phyloP scores from a whole-genome alignment of 2,797 vertebrate species.

The Pseudomugil tenellus region DNA sequence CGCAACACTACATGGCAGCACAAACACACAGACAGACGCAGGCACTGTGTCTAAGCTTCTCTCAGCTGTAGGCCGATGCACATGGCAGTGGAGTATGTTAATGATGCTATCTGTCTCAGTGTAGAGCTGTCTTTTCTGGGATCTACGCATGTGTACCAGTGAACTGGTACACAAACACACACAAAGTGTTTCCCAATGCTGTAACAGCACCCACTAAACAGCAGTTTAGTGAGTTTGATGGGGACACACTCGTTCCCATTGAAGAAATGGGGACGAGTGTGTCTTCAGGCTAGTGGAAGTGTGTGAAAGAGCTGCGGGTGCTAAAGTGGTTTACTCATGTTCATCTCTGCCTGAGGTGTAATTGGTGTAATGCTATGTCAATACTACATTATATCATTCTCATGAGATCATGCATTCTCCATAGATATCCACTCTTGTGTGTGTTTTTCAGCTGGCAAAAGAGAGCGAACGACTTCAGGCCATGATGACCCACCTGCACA shows the following conservation, averaged over 20 bases:
- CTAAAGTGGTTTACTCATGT: conserved; percentile 44
- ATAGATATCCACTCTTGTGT: conserved; percentile 29
- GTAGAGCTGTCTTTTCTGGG: conserved; percentile 44
- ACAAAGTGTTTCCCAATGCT: conserved; percentile 51
- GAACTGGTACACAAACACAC: conserved; percentile 41
- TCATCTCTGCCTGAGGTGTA: conserved; percentile 52
- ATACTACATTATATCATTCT: conserved; percentile 48
- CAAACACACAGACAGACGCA: conserved; percentile 7
- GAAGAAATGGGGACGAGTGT: conserved; percentile 69
- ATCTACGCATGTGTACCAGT: conserved; percentile 33
- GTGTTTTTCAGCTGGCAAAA: conserved; percentile 89
- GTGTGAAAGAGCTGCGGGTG: conserved; percentile 51
- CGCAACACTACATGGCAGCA: conserved; percentile 7
- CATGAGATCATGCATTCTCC: conserved; percentile 35
- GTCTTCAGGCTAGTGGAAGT: conserved; percentile 67
- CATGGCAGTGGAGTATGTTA: conserved; percentile 28
- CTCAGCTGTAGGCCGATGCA: conserved; percentile 31
- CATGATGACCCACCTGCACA: conserved; percentile 99
- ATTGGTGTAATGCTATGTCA: conserved; percentile 67
- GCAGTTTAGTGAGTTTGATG: conserved; percentile 74
- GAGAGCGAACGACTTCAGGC: conserved; percentile 98
- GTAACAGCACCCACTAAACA: conserved; percentile 62
- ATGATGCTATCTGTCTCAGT: conserved; percentile 26
- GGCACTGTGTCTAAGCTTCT: conserved; percentile 25
- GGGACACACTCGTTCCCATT: too few relatives aligned